Conservation (phyloP, 64 coral and sea anemone genomes). For the Montipora efflorescens region DNA sequence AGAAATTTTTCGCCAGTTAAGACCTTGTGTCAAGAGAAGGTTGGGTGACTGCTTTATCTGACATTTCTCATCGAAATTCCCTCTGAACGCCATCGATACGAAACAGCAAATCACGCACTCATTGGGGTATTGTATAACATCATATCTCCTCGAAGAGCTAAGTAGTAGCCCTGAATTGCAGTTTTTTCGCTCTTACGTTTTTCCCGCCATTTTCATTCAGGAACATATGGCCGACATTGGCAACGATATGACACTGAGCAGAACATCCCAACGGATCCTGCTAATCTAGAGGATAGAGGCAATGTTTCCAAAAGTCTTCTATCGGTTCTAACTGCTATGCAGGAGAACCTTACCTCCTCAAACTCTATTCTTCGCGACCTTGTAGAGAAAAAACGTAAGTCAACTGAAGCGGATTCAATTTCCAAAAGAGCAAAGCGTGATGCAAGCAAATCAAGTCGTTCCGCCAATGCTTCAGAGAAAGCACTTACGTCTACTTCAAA, state of each 20-base stretch:
- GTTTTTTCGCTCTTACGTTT: background rate
- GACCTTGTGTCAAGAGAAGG: too few relatives aligned
- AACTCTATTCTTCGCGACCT: conserved; percentile 14
- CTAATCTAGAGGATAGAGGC: background rate
- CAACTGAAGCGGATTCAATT: background rate
- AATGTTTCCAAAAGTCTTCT: background rate
- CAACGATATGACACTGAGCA: background rate
- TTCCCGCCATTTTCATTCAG: background rate
- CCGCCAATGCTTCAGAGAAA: conserved; percentile 50
- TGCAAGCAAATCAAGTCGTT: background rate
- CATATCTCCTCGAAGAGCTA: background rate
- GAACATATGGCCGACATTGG: background rate
- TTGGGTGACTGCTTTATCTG: too few relatives aligned
- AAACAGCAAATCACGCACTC: too few relatives aligned
- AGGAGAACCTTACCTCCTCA: background rate
- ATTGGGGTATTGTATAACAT: too few relatives aligned
- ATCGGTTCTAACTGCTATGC: background rate
- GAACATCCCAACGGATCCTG: background rate
- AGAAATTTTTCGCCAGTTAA: too few relatives aligned
- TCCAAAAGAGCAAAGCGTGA: conserved; percentile 39
- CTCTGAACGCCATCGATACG: too few relatives aligned
- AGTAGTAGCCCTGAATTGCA: background rate
- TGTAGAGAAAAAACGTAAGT: background rate
- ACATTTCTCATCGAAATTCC: too few relatives aligned
- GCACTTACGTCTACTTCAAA: conserved; percentile 40